Base-by-base conservation (phyloP, 2,888 invertebrate genomes). In the Lathronympha strigana region DNA sequence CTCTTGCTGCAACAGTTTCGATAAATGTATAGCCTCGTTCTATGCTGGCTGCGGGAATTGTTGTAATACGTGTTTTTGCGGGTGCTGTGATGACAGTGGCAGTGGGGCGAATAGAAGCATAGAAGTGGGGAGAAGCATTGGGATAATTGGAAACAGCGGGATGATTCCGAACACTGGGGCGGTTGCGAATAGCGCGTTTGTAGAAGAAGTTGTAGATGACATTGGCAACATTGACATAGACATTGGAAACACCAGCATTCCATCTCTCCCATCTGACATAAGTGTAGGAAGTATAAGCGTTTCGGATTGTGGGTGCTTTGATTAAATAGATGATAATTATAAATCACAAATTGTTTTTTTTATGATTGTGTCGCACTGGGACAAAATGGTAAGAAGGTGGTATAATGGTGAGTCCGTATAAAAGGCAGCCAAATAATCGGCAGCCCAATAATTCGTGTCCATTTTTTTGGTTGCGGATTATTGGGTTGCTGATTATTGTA, bases 231-330 rank as follows among this genome's bases (percentile, higher is more conserved):
- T 21, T 53, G 36, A 50, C 0, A 50, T 15, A 38, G 53, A 36
- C n/a, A 36, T 4, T 15, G 23, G 33, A 4, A 19, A 8, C 23
- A 36, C 38, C 3, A 36, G 53, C n/a, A 23, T 15, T 15, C 45
- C 23, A 23, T 23, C 38, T 40, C 9, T 8, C 4, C n/a, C n/a
- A n/a, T n/a, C n/a, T n/a, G n/a, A n/a, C n/a, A n/a, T n/a, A n/a
- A 54, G 54, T 54, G 54, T 38, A 28, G 28, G 55, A 2, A 17
- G 17, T 43, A 17, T 43, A 43, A 55, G 55, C 13, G 43, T 40
- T 8, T 43, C 28, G n/a, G 28, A 43, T 31, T 54, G 53, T 23
- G 28, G 55, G n/a, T 55, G 55, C 17, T 55, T 55, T 28, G 28
- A 55, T 19, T 55, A 28, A 43, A 28, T 21, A 40, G 19, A 54